phyloP scores from a whole-genome alignment of 1,140 invertebrate genomes.

The Ceratosolen solmsi region DNA sequence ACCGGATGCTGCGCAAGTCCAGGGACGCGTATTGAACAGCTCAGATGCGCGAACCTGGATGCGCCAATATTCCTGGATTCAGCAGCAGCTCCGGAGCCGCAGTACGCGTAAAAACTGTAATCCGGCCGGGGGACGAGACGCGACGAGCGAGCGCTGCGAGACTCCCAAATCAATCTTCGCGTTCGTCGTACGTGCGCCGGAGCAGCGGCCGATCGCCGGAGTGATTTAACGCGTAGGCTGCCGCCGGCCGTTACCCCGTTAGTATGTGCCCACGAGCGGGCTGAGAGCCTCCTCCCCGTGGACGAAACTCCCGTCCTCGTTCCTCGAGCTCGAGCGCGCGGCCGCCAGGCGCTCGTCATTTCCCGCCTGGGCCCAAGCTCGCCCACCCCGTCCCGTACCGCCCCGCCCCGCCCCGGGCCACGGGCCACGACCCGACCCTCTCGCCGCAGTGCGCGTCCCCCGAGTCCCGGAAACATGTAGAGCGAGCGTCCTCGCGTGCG shows the following conservation, averaged over 20 bases:
- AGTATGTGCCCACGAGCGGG: not conserved
- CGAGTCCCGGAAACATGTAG: not conserved
- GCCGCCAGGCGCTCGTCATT: not conserved
- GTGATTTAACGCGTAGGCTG: not conserved
- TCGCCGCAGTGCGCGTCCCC: not conserved
- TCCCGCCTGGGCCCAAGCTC: too few relatives aligned
- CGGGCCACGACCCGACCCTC: too few relatives aligned
- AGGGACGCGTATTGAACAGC: conserved; percentile 72
- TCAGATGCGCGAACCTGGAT: conserved; percentile 71
- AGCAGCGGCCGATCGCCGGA: not conserved
- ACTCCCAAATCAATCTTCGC: conserved; percentile 22
- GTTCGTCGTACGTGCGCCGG: not conserved
- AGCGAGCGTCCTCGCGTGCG: not conserved
- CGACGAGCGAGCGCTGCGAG: conserved; percentile 12
- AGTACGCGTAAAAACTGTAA: conserved; percentile 71
- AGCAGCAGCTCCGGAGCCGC: conserved; percentile 67
- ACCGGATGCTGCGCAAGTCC: conserved; percentile 65
- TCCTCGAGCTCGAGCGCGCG: not conserved
- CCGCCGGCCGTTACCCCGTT: not conserved
- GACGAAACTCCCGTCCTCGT: not conserved
- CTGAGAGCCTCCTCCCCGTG: conserved; percentile 20
- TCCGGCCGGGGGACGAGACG: conserved; percentile 56
- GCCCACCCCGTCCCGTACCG: too few relatives aligned
- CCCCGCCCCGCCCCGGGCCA: not conserved
- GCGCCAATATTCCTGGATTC: conserved; percentile 70